Conservation (phyloP, 2,113 vertebrate genomes). For the Poeciliopsis occidentalis region DNA sequence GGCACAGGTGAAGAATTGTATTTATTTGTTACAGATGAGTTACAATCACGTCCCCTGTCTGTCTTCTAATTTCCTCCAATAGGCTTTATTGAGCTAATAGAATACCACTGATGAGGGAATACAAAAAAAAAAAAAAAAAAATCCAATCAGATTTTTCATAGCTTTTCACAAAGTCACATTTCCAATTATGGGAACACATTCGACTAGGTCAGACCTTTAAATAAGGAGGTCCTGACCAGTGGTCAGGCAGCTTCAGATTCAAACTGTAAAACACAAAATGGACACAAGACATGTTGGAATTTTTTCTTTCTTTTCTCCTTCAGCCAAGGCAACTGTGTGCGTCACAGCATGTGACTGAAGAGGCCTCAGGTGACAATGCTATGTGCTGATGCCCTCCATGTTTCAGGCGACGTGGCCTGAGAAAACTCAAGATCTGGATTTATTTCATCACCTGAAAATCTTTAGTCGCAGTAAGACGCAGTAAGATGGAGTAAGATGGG, state of each 20-base stretch:
- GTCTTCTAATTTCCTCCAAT: background rate
- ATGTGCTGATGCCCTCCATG: background rate
- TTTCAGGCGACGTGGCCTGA: background rate
- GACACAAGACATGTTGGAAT: background rate
- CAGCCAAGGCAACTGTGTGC: background rate
- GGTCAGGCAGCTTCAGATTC: background rate
- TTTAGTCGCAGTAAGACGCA: background rate
- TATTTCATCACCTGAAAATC: background rate
- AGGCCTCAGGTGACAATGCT: constrained; percentile 11
- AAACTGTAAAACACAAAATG: background rate
- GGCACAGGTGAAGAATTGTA: background rate
- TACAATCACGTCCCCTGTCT: too few relatives aligned
- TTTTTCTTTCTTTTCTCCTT: background rate
- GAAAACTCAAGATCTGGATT: background rate
- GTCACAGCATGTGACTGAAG: constrained; percentile 9
- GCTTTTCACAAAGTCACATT: constrained; percentile 45
- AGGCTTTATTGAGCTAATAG: background rate
- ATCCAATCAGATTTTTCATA: constrained; percentile 24
- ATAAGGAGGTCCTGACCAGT: too few relatives aligned
- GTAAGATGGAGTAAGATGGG: constrained; percentile 23
- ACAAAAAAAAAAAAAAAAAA: background rate
- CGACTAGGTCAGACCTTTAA: too few relatives aligned
- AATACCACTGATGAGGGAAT: too few relatives aligned
- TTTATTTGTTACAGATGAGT: background rate
- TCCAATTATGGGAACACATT: constrained; percentile 17